Conservation (phyloP, 1,140 invertebrate species). For the Apis mellifera region DNA sequence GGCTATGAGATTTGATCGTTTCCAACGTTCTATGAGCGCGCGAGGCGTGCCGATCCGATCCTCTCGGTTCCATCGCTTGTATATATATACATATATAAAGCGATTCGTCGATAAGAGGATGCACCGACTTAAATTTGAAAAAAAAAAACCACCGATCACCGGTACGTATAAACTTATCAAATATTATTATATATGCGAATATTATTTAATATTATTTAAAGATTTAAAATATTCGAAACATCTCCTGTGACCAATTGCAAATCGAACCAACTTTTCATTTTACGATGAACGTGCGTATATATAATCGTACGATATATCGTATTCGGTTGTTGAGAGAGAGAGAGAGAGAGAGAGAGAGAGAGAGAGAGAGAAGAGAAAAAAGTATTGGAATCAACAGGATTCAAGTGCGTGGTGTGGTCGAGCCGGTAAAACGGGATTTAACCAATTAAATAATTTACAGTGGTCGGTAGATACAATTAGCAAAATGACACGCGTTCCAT, state of each 20-base stretch:
- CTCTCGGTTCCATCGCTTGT: not conserved
- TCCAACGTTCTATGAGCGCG: not conserved
- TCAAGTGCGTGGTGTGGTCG: not conserved
- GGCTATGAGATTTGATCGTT: constrained; percentile 9
- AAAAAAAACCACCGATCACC: too few species aligned
- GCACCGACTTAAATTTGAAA: not conserved
- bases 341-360: not conserved
- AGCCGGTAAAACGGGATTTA: constrained; percentile 20
- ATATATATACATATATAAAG: too few species aligned
- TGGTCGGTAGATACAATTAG: constrained; percentile 45
- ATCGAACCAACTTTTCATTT: too few species aligned
- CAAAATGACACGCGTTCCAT: constrained; percentile 46
- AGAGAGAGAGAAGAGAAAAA: not conserved
- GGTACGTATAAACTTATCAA: too few species aligned
- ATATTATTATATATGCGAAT: too few species aligned
- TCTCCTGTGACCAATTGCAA: too few species aligned
- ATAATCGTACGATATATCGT: too few species aligned
- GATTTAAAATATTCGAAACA: too few species aligned
- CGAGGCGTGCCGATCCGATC: not conserved
- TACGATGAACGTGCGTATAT: too few species aligned
- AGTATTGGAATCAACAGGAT: constrained; percentile 11
- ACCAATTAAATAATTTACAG: constrained; percentile 54
- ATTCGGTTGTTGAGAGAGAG: not conserved
- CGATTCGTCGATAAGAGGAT: not conserved
- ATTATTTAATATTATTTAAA: too few species aligned